These are phyloP conservation scores for Calidris pugnax DNA, from an alignment of 2,113 vertebrate species.

Conservation along the genomic window DNA sequence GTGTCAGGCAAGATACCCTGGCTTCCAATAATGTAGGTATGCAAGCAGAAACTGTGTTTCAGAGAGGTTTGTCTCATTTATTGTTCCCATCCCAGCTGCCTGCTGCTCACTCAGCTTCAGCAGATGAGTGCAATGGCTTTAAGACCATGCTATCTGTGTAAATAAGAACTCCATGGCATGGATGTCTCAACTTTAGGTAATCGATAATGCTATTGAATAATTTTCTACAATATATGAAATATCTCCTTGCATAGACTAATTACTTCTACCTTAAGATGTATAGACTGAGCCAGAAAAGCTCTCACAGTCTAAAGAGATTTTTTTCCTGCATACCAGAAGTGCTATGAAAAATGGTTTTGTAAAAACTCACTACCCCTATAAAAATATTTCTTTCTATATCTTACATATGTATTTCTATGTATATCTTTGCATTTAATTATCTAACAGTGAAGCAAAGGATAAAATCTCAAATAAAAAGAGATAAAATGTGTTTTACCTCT, in stretches of 20 bases:
- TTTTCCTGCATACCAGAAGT: background rate
- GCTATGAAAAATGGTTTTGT: background rate
- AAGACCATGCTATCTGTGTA: background rate
- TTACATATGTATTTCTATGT: background rate
- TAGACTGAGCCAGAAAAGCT: background rate
- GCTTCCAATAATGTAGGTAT: background rate
- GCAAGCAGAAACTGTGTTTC: background rate
- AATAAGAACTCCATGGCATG: background rate
- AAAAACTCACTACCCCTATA: rapidly evolving
- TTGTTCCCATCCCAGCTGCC: background rate
- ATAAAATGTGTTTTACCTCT: background rate
- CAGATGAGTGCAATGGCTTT: background rate
- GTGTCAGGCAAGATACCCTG: background rate
- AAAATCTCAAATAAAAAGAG: background rate
- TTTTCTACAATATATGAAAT: background rate
- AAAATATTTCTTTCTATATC: background rate
- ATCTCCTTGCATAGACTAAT: background rate
- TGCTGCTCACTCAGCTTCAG: background rate
- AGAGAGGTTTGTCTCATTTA: background rate
- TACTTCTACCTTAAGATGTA: background rate
- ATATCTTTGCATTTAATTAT: background rate
- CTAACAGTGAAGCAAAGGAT: background rate
- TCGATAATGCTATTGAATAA: background rate
- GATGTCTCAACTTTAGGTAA: background rate
- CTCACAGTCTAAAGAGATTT: background rate